Conservation (phyloP, 2,113 vertebrate genomes). For the Furnarius figulus region DNA sequence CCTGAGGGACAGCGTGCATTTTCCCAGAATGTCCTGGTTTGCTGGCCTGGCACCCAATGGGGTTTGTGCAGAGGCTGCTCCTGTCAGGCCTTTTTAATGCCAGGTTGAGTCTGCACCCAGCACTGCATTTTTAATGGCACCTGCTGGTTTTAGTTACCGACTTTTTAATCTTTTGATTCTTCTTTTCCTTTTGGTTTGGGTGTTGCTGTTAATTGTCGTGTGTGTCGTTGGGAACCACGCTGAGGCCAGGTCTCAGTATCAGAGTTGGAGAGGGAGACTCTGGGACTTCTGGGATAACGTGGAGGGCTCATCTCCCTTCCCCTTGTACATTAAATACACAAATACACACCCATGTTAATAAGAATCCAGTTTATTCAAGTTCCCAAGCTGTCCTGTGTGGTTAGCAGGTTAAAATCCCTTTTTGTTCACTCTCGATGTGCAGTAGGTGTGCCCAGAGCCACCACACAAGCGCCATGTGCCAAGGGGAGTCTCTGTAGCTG, state of each 20-base stretch:
- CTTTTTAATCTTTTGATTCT: constrained; percentile 54
- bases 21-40: constrained; percentile 31
- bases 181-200: constrained; percentile 39
- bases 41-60: constrained; percentile 22
- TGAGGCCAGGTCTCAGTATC: constrained; percentile 11
- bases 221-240: background rate
- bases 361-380: background rate
- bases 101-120: constrained; percentile 34
- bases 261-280: background rate
- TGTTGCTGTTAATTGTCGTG: constrained; percentile 25
- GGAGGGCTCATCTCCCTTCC: background rate
- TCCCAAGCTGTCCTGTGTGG: constrained; percentile 17
- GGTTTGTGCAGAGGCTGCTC: constrained; percentile 7
- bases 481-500: constrained; percentile 32
- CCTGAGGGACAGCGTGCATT: constrained; percentile 65
- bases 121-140: constrained; percentile 43
- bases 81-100: background rate
- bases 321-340: background rate
- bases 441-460: constrained; percentile 54
- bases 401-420: constrained; percentile 25
- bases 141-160: constrained; percentile 35
- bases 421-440: constrained; percentile 20
- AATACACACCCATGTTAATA: background rate
- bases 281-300: background rate
- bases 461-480: constrained; percentile 25